These are phyloP conservation scores for Enteromius mattozi DNA, from an alignment of 2,797 vertebrate genomes.

Conservation along the genomic window DNA sequence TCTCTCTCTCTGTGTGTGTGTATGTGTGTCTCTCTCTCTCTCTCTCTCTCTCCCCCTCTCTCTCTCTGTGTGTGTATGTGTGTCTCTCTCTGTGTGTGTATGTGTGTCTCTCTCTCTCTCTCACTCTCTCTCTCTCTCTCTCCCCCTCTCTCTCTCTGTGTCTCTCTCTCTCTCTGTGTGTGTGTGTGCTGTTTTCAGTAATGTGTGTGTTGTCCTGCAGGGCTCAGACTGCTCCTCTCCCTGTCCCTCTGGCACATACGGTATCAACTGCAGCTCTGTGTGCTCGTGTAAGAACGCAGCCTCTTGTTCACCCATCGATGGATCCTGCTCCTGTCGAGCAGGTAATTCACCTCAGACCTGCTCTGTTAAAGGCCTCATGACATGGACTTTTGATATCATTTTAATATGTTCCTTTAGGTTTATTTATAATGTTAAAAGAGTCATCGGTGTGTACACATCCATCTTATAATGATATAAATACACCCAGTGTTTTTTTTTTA, in stretches of 20 bases:
- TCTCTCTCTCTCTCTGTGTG: no score
- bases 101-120: no score
- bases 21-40: no score
- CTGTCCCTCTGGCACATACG: conserved; percentile 84
- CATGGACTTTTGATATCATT: not conserved
- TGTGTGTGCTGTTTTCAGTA: not conserved
- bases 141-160: no score
- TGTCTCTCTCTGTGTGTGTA: no score
- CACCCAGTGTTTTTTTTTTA: no score
- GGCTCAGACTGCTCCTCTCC: conserved; percentile 82
- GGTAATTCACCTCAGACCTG: conserved; percentile 73
- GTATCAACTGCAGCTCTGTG: conserved; percentile 88
- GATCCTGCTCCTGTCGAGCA: conserved; percentile 90
- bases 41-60: no score
- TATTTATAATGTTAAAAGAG: no score
- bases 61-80: not conserved
- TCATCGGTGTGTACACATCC: no score
- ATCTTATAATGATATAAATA: no score
- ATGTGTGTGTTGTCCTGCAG: conserved; percentile 68
- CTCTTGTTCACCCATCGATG: conserved; percentile 89
- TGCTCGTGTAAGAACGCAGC: conserved; percentile 90
- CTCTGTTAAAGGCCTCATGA: not conserved
- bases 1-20: no score
- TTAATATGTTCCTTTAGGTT: not conserved
- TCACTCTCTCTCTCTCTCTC: no score